Percentiles rank a stretch among this genome's conserved stretches.
Evolutionary conservation across 1,140 invertebrate genomes (phyloP).

Genomic region (Schlechtendalia chinensis): DNA sequence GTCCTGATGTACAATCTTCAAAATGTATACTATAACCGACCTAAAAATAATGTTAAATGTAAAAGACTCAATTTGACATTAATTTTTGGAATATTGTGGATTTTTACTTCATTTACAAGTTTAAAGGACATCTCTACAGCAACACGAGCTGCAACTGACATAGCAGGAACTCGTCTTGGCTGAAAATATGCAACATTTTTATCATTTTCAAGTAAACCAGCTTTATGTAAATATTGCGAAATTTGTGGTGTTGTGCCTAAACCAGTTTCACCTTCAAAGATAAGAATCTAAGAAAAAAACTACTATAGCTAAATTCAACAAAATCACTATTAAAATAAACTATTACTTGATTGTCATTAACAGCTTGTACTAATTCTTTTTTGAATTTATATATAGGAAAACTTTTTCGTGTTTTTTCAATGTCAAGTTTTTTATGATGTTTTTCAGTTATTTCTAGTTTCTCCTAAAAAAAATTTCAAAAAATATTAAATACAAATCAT

Average conservation of each 20-base stretch:
- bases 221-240: slow-evolving; percentile 93
- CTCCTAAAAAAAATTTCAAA: slow-evolving; percentile 54
- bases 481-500: no score
- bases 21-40: no score
- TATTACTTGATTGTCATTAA: slow-evolving; percentile 80
- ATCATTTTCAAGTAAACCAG: slow-evolving; percentile 78
- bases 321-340: slow-evolving; percentile 13
- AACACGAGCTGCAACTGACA: no score
- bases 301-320: background rate
- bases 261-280: no score
- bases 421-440: slow-evolving; percentile 75
- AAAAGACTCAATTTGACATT: no score
- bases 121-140: no score
- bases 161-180: slow-evolving; percentile 73
- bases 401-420: slow-evolving; percentile 89
- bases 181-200: slow-evolving; percentile 72
- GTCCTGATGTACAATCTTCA: no score
- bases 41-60: no score
- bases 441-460: slow-evolving; percentile 65
- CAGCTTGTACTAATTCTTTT: no score
- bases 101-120: no score
- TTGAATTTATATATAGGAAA: no score
- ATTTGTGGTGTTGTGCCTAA: slow-evolving; percentile 99
- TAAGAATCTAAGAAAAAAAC: slow-evolving; percentile 62
- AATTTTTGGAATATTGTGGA: no score